Percentiles rank a stretch among this genome's conserved stretches.
Evolutionary conservation across 2,888 invertebrate genomes (phyloP).

Genomic region (Argyresthia goedartella): DNA sequence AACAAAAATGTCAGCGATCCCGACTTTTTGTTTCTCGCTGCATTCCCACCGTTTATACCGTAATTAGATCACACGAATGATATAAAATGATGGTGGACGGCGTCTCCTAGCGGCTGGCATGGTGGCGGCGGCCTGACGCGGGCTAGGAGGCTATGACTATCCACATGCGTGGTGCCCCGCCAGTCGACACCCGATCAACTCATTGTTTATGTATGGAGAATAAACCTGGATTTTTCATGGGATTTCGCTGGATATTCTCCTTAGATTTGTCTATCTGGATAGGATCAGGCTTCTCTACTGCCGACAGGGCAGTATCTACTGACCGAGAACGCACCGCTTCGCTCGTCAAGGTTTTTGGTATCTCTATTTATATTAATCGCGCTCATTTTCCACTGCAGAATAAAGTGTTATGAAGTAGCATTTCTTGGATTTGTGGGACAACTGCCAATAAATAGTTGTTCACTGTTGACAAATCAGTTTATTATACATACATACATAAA

Average conservation of each 20-base stretch:
- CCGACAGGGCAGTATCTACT: constrained; percentile 21
- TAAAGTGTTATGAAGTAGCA: constrained; percentile 66
- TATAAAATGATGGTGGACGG: constrained; percentile 60
- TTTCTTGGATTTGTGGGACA: constrained; percentile 46
- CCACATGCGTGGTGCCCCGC: constrained; percentile 62
- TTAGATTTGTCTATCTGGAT: constrained; percentile 46
- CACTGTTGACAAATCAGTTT: not conserved
- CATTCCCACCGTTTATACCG: constrained; percentile 59
- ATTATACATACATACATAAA: not conserved
- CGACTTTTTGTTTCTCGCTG: constrained; percentile 70
- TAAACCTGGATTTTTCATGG: constrained; percentile 64
- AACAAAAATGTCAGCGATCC: constrained; percentile 73
- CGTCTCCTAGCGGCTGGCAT: constrained; percentile 41
- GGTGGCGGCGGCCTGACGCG: constrained; percentile 34
- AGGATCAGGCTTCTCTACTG: constrained; percentile 25
- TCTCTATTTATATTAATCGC: constrained; percentile 67
- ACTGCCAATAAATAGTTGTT: constrained; percentile 57
- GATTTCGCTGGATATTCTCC: constrained; percentile 41
- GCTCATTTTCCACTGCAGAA: constrained; percentile 46
- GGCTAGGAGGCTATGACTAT: constrained; percentile 60
- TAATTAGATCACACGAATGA: constrained; percentile 68
- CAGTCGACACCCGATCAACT: constrained; percentile 66
- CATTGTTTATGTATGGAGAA: constrained; percentile 71
- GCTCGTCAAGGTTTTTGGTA: constrained; percentile 50
- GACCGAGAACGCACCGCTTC: constrained; percentile 30